Percentiles rank a stretch among this genome's conserved stretches.
Conservation (phyloP, 2,888 invertebrate genomes). For the Cataglyphis cursor region DNA sequence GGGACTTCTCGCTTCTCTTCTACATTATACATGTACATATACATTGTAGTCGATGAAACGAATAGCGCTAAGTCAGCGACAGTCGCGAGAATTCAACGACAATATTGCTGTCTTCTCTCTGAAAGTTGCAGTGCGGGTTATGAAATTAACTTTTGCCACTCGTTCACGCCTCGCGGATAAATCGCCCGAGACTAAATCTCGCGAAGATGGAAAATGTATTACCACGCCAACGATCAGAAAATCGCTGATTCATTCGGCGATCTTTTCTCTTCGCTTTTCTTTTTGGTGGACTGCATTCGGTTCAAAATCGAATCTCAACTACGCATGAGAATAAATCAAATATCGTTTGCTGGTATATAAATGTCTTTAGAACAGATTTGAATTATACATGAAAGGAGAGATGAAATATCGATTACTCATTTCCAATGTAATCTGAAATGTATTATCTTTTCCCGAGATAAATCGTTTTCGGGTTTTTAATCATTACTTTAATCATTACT, state of each 20-base stretch:
- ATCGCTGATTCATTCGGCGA: slow-evolving; percentile 44
- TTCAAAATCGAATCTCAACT: slow-evolving; percentile 41
- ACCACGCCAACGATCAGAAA: slow-evolving; percentile 18
- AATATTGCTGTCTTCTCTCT: slow-evolving; percentile 27
- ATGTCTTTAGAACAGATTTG: slow-evolving; percentile 24
- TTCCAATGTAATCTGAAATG: not conserved
- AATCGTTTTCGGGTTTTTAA: not conserved
- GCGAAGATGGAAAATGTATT: not conserved
- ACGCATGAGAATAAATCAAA: slow-evolving; percentile 47
- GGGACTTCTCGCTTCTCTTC: not conserved
- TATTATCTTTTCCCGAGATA: not conserved
- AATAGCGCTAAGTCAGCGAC: slow-evolving; percentile 25
- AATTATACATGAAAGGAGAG: slow-evolving; percentile 40
- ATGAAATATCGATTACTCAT: slow-evolving; percentile 33
- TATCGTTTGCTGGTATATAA: slow-evolving; percentile 31
- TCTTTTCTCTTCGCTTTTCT: not conserved
- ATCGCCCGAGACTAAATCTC: slow-evolving; percentile 18
- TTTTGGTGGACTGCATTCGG: not conserved
- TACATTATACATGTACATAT: not conserved
- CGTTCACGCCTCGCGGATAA: slow-evolving; percentile 37
- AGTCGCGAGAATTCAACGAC: slow-evolving; percentile 33
- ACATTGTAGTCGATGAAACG: slow-evolving; percentile 1
- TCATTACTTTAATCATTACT: not conserved
- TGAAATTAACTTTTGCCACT: slow-evolving; percentile 55
- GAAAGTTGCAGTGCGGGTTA: not conserved